A percentile compares a stretch with the other conserved stretches of the same genome.
phyloP scores from a whole-genome alignment of 2,888 invertebrate species.

The Osmoderma eremita region DNA sequence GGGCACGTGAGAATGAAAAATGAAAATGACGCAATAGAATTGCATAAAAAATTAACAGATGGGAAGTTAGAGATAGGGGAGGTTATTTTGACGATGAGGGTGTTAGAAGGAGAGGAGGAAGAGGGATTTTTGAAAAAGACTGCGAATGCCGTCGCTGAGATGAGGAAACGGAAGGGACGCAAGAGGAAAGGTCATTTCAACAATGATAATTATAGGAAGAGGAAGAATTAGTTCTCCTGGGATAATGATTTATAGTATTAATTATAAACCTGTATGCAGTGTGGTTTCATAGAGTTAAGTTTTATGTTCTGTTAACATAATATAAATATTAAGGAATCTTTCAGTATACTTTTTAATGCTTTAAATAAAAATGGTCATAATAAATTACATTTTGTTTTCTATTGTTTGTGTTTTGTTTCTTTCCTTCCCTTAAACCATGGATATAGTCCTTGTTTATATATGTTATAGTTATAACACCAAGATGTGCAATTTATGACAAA shows the following conservation, averaged over 20 bases:
- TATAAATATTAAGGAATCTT: slow-evolving; percentile 4
- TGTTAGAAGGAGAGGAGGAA: slow-evolving; percentile 79
- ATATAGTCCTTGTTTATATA: too few relatives aligned
- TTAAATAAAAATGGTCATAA: slow-evolving; percentile 11
- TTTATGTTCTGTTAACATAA: slow-evolving; percentile 5
- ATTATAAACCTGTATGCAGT: slow-evolving; percentile 10
- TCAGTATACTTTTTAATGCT: slow-evolving; percentile 11
- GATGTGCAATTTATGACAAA: too few relatives aligned
- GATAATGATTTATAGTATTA: neutral
- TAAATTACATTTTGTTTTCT: neutral
- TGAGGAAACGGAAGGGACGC: slow-evolving; percentile 56
- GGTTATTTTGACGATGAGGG: slow-evolving; percentile 65
- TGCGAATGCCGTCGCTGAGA: slow-evolving; percentile 67
- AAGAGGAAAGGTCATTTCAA: slow-evolving; percentile 59
- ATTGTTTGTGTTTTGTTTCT: too few relatives aligned
- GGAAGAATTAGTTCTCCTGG: slow-evolving; percentile 17
- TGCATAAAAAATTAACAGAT: slow-evolving; percentile 72
- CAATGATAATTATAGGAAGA: slow-evolving; percentile 31
- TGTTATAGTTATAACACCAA: too few relatives aligned
- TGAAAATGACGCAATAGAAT: slow-evolving; percentile 74
- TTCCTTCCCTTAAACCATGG: too few relatives aligned
- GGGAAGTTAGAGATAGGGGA: slow-evolving; percentile 61
- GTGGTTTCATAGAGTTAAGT: slow-evolving; percentile 20
- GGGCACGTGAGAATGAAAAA: slow-evolving; percentile 78
- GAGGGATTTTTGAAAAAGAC: slow-evolving; percentile 72